phyloP scores from a whole-genome alignment of 2,797 vertebrate species.

The Gymnopithys bicolor region DNA sequence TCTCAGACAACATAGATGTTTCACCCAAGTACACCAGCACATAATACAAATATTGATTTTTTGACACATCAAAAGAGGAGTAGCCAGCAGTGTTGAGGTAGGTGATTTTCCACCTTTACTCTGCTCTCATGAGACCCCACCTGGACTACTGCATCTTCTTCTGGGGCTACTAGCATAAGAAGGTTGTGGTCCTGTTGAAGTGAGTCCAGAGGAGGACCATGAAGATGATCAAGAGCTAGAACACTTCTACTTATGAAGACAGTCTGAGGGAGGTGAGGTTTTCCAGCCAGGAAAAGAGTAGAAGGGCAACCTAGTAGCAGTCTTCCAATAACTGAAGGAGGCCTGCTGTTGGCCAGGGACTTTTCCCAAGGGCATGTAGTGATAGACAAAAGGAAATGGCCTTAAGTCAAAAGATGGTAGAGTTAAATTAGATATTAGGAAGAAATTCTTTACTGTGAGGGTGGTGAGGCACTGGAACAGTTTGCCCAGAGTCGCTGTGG shows the following conservation, averaged over 20 bases:
- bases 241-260: too few relatives aligned
- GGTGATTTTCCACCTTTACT: background rate
- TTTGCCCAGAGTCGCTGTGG: background rate
- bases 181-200: background rate
- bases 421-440: background rate
- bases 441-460: background rate
- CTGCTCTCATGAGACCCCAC: background rate
- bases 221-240: background rate
- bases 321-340: background rate
- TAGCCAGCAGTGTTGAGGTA: background rate
- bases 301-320: background rate
- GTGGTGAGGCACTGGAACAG: background rate
- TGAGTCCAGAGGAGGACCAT: background rate
- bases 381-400: background rate
- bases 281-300: background rate
- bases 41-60: background rate
- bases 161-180: background rate
- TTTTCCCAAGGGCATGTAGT: background rate
- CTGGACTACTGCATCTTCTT: background rate
- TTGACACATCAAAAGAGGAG: fast-evolving
- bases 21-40: background rate
- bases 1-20: background rate
- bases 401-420: background rate
- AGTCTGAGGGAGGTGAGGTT: background rate
- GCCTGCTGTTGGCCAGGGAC: background rate